phyloP scores from a whole-genome alignment of 2,888 invertebrate species.

The Archaeoteleia sp. region DNA sequence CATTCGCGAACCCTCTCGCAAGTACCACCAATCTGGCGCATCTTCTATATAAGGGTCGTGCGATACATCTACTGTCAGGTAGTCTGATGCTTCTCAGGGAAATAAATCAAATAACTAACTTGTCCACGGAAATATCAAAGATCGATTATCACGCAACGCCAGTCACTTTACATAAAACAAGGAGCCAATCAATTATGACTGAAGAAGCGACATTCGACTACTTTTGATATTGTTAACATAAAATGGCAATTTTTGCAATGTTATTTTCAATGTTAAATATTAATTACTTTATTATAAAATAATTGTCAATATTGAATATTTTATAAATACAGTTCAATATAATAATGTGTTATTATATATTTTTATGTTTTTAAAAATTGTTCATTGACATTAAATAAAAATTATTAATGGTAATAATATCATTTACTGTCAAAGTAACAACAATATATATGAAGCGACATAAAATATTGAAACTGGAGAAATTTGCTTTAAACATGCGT shows the following conservation, averaged over 20 bases:
- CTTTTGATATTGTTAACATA: slow-evolving; percentile 50
- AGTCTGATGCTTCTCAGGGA: slow-evolving; percentile 60
- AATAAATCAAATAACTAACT: slow-evolving; percentile 56
- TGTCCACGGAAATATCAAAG: slow-evolving; percentile 55
- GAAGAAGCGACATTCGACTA: slow-evolving; percentile 59
- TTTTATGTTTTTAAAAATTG: no score
- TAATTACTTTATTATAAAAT: neutral
- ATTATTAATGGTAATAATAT: no score
- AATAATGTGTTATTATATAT: no score
- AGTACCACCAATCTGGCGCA: slow-evolving; percentile 12
- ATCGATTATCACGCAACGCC: slow-evolving; percentile 57
- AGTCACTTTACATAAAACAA: slow-evolving; percentile 53
- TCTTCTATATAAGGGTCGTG: slow-evolving; percentile 50
- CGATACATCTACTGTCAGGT: slow-evolving; percentile 28
- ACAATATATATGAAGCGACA: no score
- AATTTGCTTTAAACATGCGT: no score
- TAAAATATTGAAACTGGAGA: no score
- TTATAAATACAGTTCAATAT: no score
- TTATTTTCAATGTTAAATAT: slow-evolving; percentile 6
- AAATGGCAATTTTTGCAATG: neutral
- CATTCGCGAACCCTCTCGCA: slow-evolving; percentile 30
- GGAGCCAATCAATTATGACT: slow-evolving; percentile 55
- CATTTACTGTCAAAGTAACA: no score
- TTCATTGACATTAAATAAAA: no score
- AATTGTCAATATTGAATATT: no score